Evolutionary conservation across 2,797 vertebrate species (phyloP), one percentile per base, ranked within the genome.

Genomic region (Pelochelys cantorii): DNA sequence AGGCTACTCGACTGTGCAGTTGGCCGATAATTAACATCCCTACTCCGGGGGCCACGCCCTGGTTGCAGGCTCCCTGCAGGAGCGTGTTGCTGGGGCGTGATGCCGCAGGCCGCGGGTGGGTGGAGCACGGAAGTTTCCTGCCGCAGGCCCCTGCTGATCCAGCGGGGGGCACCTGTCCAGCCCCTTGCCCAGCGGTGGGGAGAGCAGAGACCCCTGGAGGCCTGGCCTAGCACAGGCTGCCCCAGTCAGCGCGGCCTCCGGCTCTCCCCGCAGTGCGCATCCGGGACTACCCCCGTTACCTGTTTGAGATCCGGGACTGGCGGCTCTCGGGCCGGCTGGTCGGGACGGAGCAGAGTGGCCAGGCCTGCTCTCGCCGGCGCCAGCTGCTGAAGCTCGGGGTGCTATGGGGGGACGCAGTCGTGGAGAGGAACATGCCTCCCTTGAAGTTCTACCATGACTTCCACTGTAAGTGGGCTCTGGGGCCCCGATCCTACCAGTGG

Each of bases 251-350:
- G 17, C 2, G 62, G 17, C 18, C 23, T 53, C 78, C 22, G 4
- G 3, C 53, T 93, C 42, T 11, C 1, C 83, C 81, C 0, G 4
- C 97, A 99, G 99, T 99, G 97, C 98, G 99, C 91, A 99, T 99
- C 96, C 99, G 99, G 4, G 99, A 99, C 93, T 99, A 99, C 89
- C 99, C 99, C 11, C 99, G 99, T 29, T 99, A 99, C 97, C 97
- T 99, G 92, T 99, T 99, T 97, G 99, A 99, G 98, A 99, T 99
- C 95, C 98, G 98, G 74, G 99, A 99, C 82, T 99, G 99, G 99
- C 97, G 98, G 83, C 98, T 99, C 82, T 98, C 98, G 0, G 99
- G 99, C 31, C 98, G 98, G 62, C 98, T 99, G 81, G 98, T 99
- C 0, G 99, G 99, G 37, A 99, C 99, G 0, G 99, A 99, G 97